Conservation (phyloP, 1,140 invertebrate genomes). For the Mactra quadrangularis region DNA sequence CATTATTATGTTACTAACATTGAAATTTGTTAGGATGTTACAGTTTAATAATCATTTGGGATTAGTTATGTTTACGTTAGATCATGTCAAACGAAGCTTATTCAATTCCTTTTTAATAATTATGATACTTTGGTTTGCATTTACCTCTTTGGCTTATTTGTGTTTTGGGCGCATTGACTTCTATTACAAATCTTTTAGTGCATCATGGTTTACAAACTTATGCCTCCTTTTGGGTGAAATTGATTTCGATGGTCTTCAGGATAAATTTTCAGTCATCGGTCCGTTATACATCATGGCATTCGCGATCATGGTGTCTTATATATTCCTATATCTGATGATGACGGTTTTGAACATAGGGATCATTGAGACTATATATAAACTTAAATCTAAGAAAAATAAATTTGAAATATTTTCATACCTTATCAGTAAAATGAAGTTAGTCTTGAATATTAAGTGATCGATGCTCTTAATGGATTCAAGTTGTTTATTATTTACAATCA, state of each 20-base stretch:
- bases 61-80: slow-evolving; percentile 15
- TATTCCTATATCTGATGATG: slow-evolving; percentile 35
- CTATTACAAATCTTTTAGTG: slow-evolving; percentile 26
- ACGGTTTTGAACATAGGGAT: slow-evolving; percentile 38
- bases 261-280: slow-evolving; percentile 5
- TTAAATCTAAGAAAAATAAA: slow-evolving; percentile 12
- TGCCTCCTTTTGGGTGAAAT: slow-evolving; percentile 42
- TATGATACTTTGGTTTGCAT: slow-evolving; percentile 26
- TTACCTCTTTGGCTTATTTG: slow-evolving; percentile 36
- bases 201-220: slow-evolving; percentile 35
- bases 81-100: not conserved
- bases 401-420: slow-evolving; percentile 13
- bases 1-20: slow-evolving; percentile 28
- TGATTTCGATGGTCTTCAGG: slow-evolving; percentile 39
- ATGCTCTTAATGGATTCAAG: no score
- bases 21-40: slow-evolving; percentile 55
- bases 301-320: slow-evolving; percentile 23
- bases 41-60: slow-evolving; percentile 42
- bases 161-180: slow-evolving; percentile 23
- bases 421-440: slow-evolving; percentile 8
- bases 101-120: slow-evolving; percentile 23
- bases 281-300: slow-evolving; percentile 42
- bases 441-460: slow-evolving; percentile 7
- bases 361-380: slow-evolving; percentile 6
- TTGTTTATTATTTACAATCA: no score